Evolutionary conservation across 2,797 vertebrate genomes (phyloP).

Genomic region (Schizothorax lantsangensis): DNA sequence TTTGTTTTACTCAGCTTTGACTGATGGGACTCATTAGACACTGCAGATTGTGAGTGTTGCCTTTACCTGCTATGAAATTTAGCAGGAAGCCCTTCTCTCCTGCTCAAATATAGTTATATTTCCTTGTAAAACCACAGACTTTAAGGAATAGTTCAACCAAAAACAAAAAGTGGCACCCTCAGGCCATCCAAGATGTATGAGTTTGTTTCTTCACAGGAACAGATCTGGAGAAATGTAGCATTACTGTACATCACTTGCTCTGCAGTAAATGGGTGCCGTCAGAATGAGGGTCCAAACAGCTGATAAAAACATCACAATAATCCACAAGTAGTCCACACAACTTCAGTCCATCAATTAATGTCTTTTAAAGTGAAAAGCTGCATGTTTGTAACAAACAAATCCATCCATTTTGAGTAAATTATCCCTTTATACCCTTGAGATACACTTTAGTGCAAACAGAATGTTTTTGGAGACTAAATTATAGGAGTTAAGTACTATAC

Average conservation of each 20-base stretch:
- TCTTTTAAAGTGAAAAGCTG: not conserved
- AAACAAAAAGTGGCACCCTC: not conserved
- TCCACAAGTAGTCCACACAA: not conserved
- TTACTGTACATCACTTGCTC: not conserved
- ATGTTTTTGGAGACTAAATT: not conserved
- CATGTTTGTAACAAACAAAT: not conserved
- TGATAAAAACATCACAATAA: not conserved
- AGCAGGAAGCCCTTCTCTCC: not conserved
- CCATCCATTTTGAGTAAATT: not conserved
- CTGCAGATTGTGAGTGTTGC: conserved; percentile 31
- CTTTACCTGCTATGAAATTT: conserved; percentile 1
- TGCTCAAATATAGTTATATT: not conserved
- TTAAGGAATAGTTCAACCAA: conserved; percentile 29
- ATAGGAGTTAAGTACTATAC: not conserved
- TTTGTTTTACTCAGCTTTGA: conserved; percentile 43
- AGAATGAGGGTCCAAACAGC: not conserved
- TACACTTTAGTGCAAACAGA: not conserved
- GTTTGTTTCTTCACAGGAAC: not conserved
- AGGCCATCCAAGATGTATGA: not conserved
- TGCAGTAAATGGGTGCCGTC: not conserved
- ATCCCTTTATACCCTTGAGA: not conserved
- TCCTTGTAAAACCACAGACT: not conserved
- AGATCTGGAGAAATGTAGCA: not conserved
- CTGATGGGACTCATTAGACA: conserved; percentile 48
- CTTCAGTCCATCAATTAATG: not conserved